Evolutionary conservation across 2,113 vertebrate genomes (phyloP).

Genomic region (Mesoclemmys tuberculata): DNA sequence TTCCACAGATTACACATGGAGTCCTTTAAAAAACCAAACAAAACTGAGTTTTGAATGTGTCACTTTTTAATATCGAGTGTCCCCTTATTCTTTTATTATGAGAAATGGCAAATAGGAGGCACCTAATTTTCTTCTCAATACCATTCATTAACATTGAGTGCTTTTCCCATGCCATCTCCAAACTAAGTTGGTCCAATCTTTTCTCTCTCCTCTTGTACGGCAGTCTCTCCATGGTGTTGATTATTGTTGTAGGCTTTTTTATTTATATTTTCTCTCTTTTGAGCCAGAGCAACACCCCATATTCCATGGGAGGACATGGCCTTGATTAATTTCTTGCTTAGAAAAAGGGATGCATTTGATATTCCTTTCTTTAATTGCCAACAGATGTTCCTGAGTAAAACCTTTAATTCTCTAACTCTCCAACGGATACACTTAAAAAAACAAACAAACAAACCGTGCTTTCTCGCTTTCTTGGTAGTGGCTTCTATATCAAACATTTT

Average conservation of each 20-base stretch:
- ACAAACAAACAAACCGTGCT: no score
- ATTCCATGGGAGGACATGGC: neutral
- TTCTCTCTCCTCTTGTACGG: neutral
- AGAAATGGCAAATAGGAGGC: neutral
- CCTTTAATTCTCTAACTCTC: neutral
- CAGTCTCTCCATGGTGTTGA: neutral
- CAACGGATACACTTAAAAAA: neutral
- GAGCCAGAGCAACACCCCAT: neutral
- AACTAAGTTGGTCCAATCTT: neutral
- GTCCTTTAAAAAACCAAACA: neutral
- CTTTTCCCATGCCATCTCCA: neutral
- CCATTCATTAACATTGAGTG: neutral
- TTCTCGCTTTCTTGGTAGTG: neutral
- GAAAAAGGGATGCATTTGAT: neutral
- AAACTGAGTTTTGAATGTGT: neutral
- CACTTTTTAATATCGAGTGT: neutral
- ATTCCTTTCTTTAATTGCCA: neutral
- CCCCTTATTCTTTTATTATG: neutral
- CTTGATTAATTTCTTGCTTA: neutral
- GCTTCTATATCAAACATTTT: neutral
- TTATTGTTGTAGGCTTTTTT: neutral
- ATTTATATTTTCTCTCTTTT: neutral
- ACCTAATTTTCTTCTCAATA: neutral
- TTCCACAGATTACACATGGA: neutral
- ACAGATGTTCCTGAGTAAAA: neutral